Conservation (phyloP, 2,797 vertebrate genomes). For the Allochrocebus solatus region DNA sequence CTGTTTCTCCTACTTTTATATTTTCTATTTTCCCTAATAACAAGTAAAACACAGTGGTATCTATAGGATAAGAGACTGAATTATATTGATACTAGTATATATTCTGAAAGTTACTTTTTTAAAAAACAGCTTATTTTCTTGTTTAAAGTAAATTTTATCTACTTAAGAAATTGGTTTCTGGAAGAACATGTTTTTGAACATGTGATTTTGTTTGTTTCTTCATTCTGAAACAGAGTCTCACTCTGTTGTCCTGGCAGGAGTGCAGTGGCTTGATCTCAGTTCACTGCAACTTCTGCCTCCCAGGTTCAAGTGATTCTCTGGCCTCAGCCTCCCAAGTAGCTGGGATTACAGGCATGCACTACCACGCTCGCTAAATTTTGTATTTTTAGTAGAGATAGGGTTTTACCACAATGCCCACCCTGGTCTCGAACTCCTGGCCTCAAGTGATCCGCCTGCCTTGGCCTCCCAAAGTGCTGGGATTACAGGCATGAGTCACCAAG, state of each 20-base stretch:
- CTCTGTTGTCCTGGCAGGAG: not conserved
- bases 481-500: not conserved
- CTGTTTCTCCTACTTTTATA: not conserved
- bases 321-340: not conserved
- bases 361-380: not conserved
- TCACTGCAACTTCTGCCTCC: not conserved
- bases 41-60: not conserved
- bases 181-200: not conserved
- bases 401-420: not conserved
- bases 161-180: not conserved
- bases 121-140: not conserved
- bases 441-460: not conserved
- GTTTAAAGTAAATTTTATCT: slow-evolving; percentile 26
- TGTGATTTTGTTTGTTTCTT: not conserved
- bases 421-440: not conserved
- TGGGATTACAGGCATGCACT: not conserved
- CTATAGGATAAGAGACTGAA: not conserved
- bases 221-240: not conserved
- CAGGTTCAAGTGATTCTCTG: not conserved
- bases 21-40: not conserved
- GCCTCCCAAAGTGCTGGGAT: not conserved
- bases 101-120: not conserved
- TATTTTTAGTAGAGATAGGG: not conserved
- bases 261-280: not conserved
- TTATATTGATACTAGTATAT: not conserved